Percentiles rank a stretch among this genome's conserved stretches.
phyloP scores from a whole-genome alignment of 92 coral and sea anemone genomes.

The Desmophyllum pertusum region DNA sequence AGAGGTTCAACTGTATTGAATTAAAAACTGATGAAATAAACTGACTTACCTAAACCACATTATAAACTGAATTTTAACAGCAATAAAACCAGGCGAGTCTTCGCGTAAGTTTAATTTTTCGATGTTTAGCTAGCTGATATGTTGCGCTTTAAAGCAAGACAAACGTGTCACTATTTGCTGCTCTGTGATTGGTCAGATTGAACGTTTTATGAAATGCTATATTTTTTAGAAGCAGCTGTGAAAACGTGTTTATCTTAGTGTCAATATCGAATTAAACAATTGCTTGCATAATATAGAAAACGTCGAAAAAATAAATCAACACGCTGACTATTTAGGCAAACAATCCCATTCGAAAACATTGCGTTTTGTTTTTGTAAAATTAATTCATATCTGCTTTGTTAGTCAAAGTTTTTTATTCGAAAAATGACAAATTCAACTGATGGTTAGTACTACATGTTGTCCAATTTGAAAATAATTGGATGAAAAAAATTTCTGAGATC shows the following conservation, averaged over 20 bases:
- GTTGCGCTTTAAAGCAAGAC: background rate
- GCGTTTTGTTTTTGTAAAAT: too few species aligned
- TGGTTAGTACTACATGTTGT: too few species aligned
- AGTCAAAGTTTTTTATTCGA: too few species aligned
- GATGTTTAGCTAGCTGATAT: conserved; percentile 1
- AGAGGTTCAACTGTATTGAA: background rate
- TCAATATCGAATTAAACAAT: background rate
- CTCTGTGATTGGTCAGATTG: background rate
- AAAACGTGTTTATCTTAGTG: background rate
- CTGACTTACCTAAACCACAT: background rate
- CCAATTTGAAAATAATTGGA: too few species aligned
- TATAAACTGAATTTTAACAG: background rate
- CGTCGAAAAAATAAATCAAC: background rate
- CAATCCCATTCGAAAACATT: too few species aligned
- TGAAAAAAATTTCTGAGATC: too few species aligned
- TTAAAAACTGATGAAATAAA: background rate
- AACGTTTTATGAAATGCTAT: background rate
- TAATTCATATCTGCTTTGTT: too few species aligned
- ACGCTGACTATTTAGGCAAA: background rate
- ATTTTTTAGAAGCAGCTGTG: background rate
- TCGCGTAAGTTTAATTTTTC: background rate
- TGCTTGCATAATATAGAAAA: background rate
- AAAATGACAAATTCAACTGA: too few species aligned
- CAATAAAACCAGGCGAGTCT: background rate
- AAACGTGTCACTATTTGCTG: background rate